phyloP scores from a whole-genome alignment of 2,113 vertebrate species.

The Lathamus discolor region DNA sequence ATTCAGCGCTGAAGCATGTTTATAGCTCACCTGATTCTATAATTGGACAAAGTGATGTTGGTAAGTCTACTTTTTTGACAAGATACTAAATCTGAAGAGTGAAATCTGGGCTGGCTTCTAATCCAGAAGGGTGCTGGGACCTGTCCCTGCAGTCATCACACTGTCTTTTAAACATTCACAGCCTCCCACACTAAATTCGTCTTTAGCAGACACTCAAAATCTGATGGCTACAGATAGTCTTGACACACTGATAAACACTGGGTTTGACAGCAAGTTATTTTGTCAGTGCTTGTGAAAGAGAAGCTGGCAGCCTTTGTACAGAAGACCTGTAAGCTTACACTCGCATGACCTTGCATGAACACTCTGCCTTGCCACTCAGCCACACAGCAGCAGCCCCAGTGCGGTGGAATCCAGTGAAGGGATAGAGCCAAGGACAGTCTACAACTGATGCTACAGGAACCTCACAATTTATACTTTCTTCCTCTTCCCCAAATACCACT shows the following conservation, averaged over 20 bases:
- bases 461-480: neutral
- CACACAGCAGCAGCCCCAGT: neutral
- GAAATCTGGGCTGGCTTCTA: neutral
- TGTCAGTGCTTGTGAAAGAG: neutral
- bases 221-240: neutral
- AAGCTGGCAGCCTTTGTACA: neutral
- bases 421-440: neutral
- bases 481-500: neutral
- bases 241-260: neutral
- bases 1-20: neutral
- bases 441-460: neutral
- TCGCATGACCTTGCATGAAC: neutral
- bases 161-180: neutral
- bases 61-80: neutral
- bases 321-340: neutral
- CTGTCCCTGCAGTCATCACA: neutral
- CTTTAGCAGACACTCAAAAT: neutral
- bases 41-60: neutral
- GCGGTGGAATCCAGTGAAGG: accelerated
- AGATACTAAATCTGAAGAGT: neutral
- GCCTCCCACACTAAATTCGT: accelerated
- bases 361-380: neutral
- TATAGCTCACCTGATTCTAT: neutral
- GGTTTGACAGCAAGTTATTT: neutral
- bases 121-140: neutral